A percentile compares a stretch with the other conserved stretches of the same genome.
Evolutionary conservation across 2,113 vertebrate genomes (phyloP).

Genomic region (Pitta sordida): DNA sequence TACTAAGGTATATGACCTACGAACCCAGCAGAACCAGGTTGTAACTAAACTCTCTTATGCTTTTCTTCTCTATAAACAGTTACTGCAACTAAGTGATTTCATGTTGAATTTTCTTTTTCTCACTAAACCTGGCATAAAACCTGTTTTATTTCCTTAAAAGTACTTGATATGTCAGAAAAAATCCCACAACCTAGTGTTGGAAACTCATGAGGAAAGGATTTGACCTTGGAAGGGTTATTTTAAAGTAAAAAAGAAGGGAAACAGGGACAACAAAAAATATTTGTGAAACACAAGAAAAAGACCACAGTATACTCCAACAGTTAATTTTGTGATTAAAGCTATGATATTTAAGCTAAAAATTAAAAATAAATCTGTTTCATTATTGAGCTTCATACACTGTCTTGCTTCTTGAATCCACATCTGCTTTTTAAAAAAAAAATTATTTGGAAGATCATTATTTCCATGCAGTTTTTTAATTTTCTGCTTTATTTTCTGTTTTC

Average conservation of each 20-base stretch:
- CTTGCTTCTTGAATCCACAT: background rate
- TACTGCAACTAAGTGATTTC: background rate
- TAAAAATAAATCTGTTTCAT: background rate
- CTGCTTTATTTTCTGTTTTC: background rate
- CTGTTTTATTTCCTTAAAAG: background rate
- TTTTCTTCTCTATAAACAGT: background rate
- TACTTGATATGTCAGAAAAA: background rate
- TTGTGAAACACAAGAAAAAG: background rate
- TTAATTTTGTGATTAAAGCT: background rate
- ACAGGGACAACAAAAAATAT: background rate
- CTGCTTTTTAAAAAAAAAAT: background rate
- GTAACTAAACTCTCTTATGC: background rate
- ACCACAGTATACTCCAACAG: background rate
- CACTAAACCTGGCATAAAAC: background rate
- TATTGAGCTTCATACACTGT: background rate
- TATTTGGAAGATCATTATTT: background rate
- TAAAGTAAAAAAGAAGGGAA: background rate
- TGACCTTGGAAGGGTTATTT: background rate
- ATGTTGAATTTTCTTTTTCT: background rate
- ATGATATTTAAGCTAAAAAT: background rate
- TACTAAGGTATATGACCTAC: background rate
- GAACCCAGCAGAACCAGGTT: background rate
- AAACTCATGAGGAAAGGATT: background rate
- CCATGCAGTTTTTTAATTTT: background rate
- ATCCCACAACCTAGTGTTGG: rapidly evolving